Base-by-base conservation (phyloP, 2,888 invertebrate species). In the Rhamnusium bicolor region DNA sequence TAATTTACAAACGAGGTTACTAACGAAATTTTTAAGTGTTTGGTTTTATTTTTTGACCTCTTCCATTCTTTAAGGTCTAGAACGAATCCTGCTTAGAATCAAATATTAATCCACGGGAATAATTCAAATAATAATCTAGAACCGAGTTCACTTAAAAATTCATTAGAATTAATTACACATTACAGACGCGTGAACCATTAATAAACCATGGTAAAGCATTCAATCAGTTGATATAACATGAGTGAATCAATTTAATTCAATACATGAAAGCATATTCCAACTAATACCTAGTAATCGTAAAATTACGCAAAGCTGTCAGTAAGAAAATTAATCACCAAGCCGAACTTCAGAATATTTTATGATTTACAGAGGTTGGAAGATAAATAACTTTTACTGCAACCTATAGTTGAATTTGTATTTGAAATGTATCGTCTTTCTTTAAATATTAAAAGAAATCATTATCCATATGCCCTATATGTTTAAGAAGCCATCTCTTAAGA, bases 291-390 rank as follows among this genome's bases (percentile, higher is more conserved):
- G 27, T 58, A 58, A 32, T 24, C 18, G 32, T 19, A 58, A 58
- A 58, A 58, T 32, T 58, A 58, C 58, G 58, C 29, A 32, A 29
- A 58, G 32, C 58, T 32, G 58, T 58, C 58, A 58, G 58, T 32
- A 58, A 58, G 58, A 58, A 29, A 58, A 58, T 58, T 58, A 58
- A 58, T 58, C 58, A 29, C 58, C 18, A 58, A 32, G 7, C n/a
- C 32, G 32, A 58, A 58, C 54, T 29, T 32, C 16, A 29, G 32
- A 18, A 14, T 14, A 32, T 16, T 58, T 29, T 32, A 32, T 29
- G 58, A 58, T 58, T 58, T 58, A 32, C 32, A 58, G 58, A 58
- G 32, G 32, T 32, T 21, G 21, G n/a, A 19, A 19, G 19, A 58
- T 58, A 58, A 58, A 32, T 58, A 29, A 32, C 58, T 58, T 29